Conservation (phyloP, 2,113 vertebrate species). For the Phrynosoma platyrhinos region DNA sequence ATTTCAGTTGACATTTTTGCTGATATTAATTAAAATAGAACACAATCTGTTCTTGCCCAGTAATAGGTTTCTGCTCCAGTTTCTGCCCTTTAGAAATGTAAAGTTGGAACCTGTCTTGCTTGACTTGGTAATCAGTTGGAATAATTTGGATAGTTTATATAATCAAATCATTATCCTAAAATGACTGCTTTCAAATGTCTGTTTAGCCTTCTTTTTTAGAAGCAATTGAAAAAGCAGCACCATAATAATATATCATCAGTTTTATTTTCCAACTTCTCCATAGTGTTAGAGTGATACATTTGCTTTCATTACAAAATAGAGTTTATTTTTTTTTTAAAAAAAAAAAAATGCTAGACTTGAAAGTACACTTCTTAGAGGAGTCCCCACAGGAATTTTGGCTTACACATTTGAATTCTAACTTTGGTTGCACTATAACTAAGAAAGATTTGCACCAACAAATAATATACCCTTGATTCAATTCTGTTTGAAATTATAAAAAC, state of each 20-base stretch:
- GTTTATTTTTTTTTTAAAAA: background rate
- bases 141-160: background rate
- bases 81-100: constrained; percentile 31
- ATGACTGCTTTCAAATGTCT: background rate
- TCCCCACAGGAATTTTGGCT: background rate
- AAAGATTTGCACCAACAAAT: background rate
- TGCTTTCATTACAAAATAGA: background rate
- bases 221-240: background rate
- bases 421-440: background rate
- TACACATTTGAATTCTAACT: background rate
- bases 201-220: constrained; percentile 3
- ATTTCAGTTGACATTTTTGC: constrained; percentile 9
- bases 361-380: background rate
- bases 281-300: background rate
- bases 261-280: background rate
- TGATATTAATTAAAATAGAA: constrained; percentile 20
- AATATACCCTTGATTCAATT: background rate
- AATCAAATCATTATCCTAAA: constrained; percentile 5
- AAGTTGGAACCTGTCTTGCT: constrained; percentile 20
- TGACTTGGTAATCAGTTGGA: constrained; percentile 27
- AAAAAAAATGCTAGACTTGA: background rate
- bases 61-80: background rate
- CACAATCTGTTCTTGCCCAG: constrained; percentile 10
- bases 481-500: background rate
- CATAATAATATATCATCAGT: background rate